These are phyloP conservation scores for Stichodactyla mertensii DNA, from an alignment of 64 coral and sea anemone species.

Conservation along the genomic window DNA sequence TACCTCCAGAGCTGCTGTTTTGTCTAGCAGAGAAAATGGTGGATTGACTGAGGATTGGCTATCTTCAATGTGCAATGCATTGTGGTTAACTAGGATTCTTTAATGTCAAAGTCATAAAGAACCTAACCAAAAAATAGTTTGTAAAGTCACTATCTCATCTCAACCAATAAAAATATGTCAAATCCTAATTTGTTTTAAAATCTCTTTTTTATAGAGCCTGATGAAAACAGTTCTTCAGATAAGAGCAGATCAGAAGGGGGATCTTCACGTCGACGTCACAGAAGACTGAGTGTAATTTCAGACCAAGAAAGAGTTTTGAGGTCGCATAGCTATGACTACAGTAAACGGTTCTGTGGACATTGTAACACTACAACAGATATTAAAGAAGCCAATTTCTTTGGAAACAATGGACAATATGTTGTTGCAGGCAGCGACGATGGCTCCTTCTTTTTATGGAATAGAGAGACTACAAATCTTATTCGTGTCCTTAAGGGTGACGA, in stretches of 20 bases:
- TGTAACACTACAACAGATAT: conserved; percentile 99
- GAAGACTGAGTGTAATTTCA: conserved; percentile 68
- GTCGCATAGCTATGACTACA: conserved; percentile 63
- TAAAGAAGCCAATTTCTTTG: conserved; percentile 98
- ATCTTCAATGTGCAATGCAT: too few species aligned
- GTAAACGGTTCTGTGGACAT: conserved; percentile 83
- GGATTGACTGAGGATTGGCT: too few species aligned
- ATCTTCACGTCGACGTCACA: conserved; percentile 37
- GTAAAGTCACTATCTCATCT: too few species aligned
- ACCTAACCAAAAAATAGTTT: too few species aligned
- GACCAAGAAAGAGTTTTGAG: conserved; percentile 74
- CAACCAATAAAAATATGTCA: too few species aligned
- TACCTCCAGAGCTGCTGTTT: too few species aligned
- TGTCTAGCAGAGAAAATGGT: too few species aligned
- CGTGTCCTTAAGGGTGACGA: conserved; percentile 93
- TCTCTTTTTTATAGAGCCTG: neutral
- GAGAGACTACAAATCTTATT: conserved; percentile 87
- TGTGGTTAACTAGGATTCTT: too few species aligned
- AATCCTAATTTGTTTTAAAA: too few species aligned
- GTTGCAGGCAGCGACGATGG: conserved; percentile 98
- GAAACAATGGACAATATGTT: conserved; percentile 86
- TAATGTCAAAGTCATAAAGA: too few species aligned
- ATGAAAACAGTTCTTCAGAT: neutral
- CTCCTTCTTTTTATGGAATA: conserved; percentile 95
- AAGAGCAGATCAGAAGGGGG: neutral